Evolutionary conservation across 2,797 vertebrate genomes (phyloP), one percentile per base, ranked within the genome.

Genomic region (Arrhamphus sclerolepis): DNA sequence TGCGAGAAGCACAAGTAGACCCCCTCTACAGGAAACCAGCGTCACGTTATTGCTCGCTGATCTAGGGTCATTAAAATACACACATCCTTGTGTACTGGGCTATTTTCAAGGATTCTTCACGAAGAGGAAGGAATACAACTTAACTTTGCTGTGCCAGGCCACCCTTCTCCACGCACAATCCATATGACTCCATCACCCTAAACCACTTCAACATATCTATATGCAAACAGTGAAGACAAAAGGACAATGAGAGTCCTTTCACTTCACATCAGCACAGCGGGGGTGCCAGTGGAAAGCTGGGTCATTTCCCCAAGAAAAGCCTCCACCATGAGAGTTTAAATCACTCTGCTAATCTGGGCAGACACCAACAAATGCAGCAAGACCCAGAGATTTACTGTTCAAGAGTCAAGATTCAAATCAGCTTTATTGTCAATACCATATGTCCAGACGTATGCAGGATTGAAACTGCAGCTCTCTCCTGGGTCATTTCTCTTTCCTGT

Each of bases 221-320:
- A 50, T n/a, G 57, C 68, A 75, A 83, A 85, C 68, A 77, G 34
- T 71, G 70, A 66, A 78, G 82, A 89, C 72, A 86, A 81, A 85
- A 88, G 67, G 41, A 59, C 57, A 60, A 60, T 75, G 51, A 75
- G 80, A 58, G 44, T 47, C 68, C 60, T 82, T 84, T 79, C 77
- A 82, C 79, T 66, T 65, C 72, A 26, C 29, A 59, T 49, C 61
- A 64, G 66, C 46, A 66, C 46, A 73, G 59, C 57, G 24, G 46
- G 60, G 72, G 70, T 62, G 57, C 57, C 60, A 40, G 67, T 49
- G 75, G 64, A 56, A 64, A 62, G 58, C 62, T 9, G 19, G 77
- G 73, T 72, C 77, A 73, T 78, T 86, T 88, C 77, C 82, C 71
- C 46, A 48, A 80, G 77, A 84, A 82, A 78, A 67, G 65, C 74